A percentile compares a stretch with the other conserved stretches of the same genome.
These are phyloP conservation scores for Meliscaeva auricollis DNA, from an alignment of 2,888 invertebrate genomes.

Conservation along the genomic window DNA sequence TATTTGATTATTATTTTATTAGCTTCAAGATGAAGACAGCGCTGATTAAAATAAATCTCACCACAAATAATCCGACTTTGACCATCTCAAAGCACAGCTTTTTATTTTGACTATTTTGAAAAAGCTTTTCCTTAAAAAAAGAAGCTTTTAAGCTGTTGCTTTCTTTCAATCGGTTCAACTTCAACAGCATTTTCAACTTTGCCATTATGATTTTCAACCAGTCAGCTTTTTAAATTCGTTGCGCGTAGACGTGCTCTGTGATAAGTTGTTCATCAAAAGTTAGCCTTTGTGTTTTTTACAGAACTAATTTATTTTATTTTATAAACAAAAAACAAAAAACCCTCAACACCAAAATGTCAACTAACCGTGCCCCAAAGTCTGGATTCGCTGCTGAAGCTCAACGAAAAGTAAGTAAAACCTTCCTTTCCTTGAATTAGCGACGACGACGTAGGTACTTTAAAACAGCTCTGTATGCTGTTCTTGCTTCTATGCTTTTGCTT, in stretches of 20 bases:
- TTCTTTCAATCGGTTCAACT: constrained; percentile 12
- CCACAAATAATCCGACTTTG: background rate
- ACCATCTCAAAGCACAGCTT: constrained; percentile 3
- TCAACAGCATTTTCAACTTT: constrained; percentile 25
- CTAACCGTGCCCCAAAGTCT: constrained; percentile 84
- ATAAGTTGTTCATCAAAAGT: constrained; percentile 76
- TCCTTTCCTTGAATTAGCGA: background rate
- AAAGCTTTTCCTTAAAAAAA: too few relatives aligned
- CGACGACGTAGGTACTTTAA: background rate
- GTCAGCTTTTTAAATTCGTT: constrained; percentile 78
- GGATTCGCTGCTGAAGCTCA: constrained; percentile 98
- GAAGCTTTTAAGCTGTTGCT: background rate
- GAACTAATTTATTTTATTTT: constrained; percentile 76
- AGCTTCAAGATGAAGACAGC: too few relatives aligned
- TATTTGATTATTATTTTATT: too few relatives aligned
- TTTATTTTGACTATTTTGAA: too few relatives aligned
- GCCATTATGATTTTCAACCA: constrained; percentile 39
- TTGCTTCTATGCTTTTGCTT: background rate
- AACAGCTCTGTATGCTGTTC: background rate
- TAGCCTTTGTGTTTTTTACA: constrained; percentile 58
- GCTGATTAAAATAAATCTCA: background rate
- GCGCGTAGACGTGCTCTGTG: constrained; percentile 79
- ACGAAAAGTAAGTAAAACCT: constrained; percentile 90
- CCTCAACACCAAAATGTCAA: constrained; percentile 81
- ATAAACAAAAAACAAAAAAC: constrained; percentile 77